phyloP scores from a whole-genome alignment of 2,797 vertebrate species.

The Sphenodon punctatus region DNA sequence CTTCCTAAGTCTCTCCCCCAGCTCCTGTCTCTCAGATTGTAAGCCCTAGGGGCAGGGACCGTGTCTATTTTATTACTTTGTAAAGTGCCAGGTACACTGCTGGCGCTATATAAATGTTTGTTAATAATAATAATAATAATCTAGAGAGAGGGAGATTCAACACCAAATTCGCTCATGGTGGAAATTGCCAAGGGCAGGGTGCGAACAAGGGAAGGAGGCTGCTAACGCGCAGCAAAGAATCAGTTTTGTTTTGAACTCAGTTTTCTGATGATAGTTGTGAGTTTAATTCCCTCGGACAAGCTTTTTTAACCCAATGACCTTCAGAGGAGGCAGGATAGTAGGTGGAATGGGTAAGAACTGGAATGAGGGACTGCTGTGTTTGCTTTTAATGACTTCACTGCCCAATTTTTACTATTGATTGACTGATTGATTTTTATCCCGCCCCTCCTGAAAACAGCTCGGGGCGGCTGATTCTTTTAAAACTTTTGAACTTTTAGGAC shows the following conservation, averaged over 20 bases:
- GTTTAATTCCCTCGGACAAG: neutral
- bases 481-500: neutral
- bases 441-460: no score
- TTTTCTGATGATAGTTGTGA: no score
- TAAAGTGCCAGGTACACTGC: no score
- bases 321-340: neutral
- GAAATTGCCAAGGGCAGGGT: neutral
- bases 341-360: neutral
- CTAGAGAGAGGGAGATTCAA: no score
- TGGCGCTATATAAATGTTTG: no score
- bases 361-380: neutral
- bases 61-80: no score
- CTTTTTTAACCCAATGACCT: neutral
- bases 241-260: neutral
- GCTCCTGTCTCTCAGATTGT: no score
- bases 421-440: no score
- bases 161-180: no score
- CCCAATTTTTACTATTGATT: neutral
- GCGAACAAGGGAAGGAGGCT: neutral
- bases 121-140: no score
- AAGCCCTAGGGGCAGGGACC: no score
- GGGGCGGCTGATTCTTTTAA: neutral
- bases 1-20: no score
- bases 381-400: fast-evolving
- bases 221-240: neutral